phyloP scores from a whole-genome alignment of 2,113 vertebrate species.

The Galeopterus variegatus region DNA sequence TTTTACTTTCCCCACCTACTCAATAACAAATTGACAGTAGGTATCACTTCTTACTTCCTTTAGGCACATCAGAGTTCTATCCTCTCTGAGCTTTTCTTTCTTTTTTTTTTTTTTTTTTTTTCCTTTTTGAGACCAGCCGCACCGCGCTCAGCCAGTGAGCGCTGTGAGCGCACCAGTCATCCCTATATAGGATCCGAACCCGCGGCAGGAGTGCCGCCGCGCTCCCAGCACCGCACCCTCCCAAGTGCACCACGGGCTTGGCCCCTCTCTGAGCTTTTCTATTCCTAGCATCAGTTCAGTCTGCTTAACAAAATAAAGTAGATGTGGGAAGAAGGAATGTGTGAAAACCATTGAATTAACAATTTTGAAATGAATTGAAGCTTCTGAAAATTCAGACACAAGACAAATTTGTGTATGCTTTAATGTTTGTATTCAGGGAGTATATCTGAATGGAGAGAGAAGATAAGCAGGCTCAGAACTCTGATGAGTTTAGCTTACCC shows the following conservation, averaged over 20 bases:
- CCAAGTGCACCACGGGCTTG: no score
- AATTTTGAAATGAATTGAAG: conserved; percentile 49
- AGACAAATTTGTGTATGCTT: conserved; percentile 35
- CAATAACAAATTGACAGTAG: background rate
- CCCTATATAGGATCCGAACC: no score
- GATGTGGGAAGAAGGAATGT: conserved; percentile 2
- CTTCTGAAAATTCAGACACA: conserved; percentile 37
- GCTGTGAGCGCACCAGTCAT: no score
- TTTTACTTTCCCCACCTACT: background rate
- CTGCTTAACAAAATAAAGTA: conserved; percentile 51
- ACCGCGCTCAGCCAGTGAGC: no score
- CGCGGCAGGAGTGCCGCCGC: no score
- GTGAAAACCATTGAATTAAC: conserved; percentile 7
- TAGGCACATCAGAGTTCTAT: background rate
- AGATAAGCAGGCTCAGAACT: conserved; percentile 54
- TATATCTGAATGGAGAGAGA: conserved; percentile 25
- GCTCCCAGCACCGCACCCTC: no score
- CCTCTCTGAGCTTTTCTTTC: background rate
- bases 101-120: no score
- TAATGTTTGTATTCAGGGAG: conserved; percentile 50
- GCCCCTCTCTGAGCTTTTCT: background rate
- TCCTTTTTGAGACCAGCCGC: no score
- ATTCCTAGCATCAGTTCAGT: conserved; percentile 30
- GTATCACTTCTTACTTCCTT: background rate
- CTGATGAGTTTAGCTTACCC: background rate